phyloP scores from a whole-genome alignment of 2,113 vertebrate genomes.

The Motacilla tschutschensis region DNA sequence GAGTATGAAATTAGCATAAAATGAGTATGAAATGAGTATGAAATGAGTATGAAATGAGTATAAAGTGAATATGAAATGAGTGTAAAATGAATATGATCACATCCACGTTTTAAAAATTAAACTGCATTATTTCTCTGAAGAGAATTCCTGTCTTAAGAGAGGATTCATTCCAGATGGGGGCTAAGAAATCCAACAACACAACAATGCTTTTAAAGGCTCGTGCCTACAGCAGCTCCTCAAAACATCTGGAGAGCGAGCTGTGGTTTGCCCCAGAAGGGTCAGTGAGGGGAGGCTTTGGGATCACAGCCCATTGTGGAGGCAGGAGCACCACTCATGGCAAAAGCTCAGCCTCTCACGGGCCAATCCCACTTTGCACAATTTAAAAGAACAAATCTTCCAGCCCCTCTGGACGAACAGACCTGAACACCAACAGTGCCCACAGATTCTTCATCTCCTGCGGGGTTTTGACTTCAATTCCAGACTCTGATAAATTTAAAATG shows the following conservation, averaged over 20 bases:
- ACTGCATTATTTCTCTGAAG: background rate
- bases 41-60: background rate
- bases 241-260: background rate
- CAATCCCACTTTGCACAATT: background rate
- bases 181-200: background rate
- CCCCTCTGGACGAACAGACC: background rate
- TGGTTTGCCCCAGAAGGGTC: background rate
- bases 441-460: background rate
- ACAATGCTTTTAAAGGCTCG: background rate
- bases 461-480: background rate
- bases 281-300: background rate
- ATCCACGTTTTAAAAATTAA: background rate
- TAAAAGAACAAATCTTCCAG: background rate
- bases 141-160: background rate
- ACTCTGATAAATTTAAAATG: background rate
- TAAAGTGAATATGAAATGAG: background rate
- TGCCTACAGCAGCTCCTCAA: background rate
- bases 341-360: background rate
- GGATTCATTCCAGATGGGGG: background rate
- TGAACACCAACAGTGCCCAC: background rate
- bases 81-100: too few species aligned
- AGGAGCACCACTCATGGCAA: background rate
- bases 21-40: background rate
- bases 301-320: background rate
- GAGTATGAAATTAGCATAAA: background rate